phyloP scores from a whole-genome alignment of 2,888 invertebrate species.

The Amphimallon solstitiale region DNA sequence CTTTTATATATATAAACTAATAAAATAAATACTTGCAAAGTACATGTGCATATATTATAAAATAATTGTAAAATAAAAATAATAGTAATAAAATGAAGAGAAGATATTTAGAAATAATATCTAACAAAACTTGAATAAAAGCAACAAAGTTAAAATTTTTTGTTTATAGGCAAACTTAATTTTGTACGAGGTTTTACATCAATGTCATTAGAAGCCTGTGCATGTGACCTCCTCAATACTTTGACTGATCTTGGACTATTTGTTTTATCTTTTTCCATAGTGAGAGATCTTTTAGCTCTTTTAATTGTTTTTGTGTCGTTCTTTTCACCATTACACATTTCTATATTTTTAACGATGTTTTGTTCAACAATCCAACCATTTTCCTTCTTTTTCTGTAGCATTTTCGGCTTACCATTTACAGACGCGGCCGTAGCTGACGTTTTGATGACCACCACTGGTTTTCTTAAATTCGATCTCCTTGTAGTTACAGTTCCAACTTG shows the following conservation, averaged over 20 bases:
- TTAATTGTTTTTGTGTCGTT: conserved; percentile 51
- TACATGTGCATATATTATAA: conserved; percentile 25
- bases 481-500: conserved; percentile 44
- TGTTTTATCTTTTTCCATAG: conserved; percentile 57
- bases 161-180: conserved; percentile 44
- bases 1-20: neutral
- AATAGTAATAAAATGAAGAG: neutral
- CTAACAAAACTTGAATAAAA: neutral
- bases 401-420: conserved; percentile 44
- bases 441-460: conserved; percentile 45
- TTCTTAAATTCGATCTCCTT: conserved; percentile 53
- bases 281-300: conserved; percentile 58
- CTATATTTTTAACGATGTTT: conserved; percentile 43
- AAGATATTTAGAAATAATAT: too few relatives aligned
- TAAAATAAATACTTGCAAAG: conserved; percentile 18
- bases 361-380: conserved; percentile 50
- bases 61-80: neutral
- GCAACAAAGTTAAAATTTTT: conserved; percentile 17
- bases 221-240: conserved; percentile 55
- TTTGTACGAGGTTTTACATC: conserved; percentile 43
- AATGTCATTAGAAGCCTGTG: conserved; percentile 42
- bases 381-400: conserved; percentile 51
- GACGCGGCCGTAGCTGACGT: conserved; percentile 39
- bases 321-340: conserved; percentile 47
- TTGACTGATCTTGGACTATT: conserved; percentile 58